Evolutionary conservation across 2,797 vertebrate species (phyloP), one percentile per base, ranked within the genome.

Genomic region (Sparidentex hasta): DNA sequence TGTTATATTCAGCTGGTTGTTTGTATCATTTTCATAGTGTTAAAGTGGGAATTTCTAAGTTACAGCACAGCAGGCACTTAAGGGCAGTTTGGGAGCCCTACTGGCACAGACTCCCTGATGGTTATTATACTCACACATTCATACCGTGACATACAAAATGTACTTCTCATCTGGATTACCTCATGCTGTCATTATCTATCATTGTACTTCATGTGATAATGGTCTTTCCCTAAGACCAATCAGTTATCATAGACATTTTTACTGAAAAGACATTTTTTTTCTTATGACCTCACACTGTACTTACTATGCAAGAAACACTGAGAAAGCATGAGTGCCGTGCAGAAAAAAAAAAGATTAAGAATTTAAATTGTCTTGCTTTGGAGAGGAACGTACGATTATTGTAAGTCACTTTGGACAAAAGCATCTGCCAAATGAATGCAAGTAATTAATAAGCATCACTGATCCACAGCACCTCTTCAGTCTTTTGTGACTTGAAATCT

Each of bases 51-150:
- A 67, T 41, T 33, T 20, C 25, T 21, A 65, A 38, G 63, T 44
- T 78, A 23, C 63, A 61, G 59, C 55, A 58, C 25, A 63, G 54
- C 21, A 65, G 59, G n/a, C 76, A 55, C 72, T 76, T 48, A 82
- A 58, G 56, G 47, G 61, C 25, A 75, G 57, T 86, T 71, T 78
- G 66, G 63, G 74, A 80, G 62, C 52, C 16, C 70, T 33, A 23
- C 33, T 61, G 21, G n/a, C 61, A 23, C 63, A 59, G 56, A 67
- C 56, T 50, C 16, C 16, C 51, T 46, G 50, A 79, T 3, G 52
- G 69, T 51, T 73, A 72, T 66, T 66, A 56, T 65, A 21, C 29
- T 33, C 57, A 23, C 59, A 62, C 27, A 71, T 52, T 70, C 66
- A 55, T 1, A 67, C 56, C 9, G 56, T 69, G 44, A 72, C 76